Base-by-base conservation (phyloP, 30 jellyfish, hydroid and myxozoan species). In the Clytia hemisphaerica region DNA sequence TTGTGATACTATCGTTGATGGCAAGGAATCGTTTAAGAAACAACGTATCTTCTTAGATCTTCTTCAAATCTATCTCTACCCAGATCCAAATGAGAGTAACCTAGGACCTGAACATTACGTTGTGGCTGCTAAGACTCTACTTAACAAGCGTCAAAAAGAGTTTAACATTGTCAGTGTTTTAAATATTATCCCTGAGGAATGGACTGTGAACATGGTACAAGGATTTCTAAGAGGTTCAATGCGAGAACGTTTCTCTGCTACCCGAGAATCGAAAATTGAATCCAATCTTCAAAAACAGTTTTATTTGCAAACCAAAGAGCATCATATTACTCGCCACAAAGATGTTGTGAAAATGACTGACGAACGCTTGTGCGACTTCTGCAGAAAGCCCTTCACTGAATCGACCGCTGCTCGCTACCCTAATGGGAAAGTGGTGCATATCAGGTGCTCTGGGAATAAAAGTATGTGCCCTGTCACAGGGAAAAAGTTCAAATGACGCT, bases 401-500 rank as follows among this genome's bases (percentile, higher is more conserved):
- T 82, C 98, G 18, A 61, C 61, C 0, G 55, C 72, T 48, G 95
- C 92, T 7, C 80, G 90, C 19, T 89, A 80, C 53, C 98, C 98
- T 24, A 89, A 89, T 63, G 94, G 93, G 32, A 49, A 58, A 18
- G 42, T 75, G 22, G 70, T 79, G 45, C 98, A 89, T 54, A 76
- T 78, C 2, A 95, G 82, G 62, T 89, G 98, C 60, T 71, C 88
- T 16, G 72, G 67, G 7, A 48, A 81, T 40, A 80, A 72, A 51
- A 57, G 55, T 74, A 42, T 74, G 9, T 89, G 98, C 26, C 98
- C 98, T 3, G 94, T 80, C 7, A 80, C 98, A 28, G 86, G 89
- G 12, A 48, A 30, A 32, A 70, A 32, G 9, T 67, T 76, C 35
- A 38, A 65, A 24, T 65, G 27, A 35, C 3, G 24, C 2, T 2